Percentiles rank a stretch among this genome's conserved stretches.
These are phyloP conservation scores for Orientallactaga bullata DNA, from an alignment of 2,113 vertebrate genomes.

Conservation along the genomic window DNA sequence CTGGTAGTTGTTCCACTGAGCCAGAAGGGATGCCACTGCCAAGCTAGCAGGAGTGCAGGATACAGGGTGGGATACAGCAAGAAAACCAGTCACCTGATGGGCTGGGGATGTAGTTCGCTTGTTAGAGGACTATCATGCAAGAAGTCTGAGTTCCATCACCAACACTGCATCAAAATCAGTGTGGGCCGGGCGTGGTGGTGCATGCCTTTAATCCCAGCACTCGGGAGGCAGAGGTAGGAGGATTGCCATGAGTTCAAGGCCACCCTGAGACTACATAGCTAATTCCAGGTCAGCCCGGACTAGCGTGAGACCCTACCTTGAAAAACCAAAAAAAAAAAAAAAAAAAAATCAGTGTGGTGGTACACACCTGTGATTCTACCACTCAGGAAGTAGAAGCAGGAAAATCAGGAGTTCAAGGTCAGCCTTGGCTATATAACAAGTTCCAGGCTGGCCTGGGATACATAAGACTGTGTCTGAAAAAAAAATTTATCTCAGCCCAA, in stretches of 20 bases:
- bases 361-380: background rate
- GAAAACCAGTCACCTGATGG: conserved; percentile 65
- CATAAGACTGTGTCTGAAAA: background rate
- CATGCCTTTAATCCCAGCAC: too few relatives aligned
- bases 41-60: background rate
- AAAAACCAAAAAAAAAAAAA: too few relatives aligned
- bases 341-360: too few relatives aligned
- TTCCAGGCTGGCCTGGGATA: background rate
- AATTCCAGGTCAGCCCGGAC: too few relatives aligned
- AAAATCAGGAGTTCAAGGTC: background rate
- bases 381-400: background rate
- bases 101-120: too few relatives aligned
- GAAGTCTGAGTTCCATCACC: background rate
- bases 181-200: too few relatives aligned
- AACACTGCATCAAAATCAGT: too few relatives aligned
- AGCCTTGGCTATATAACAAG: background rate
- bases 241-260: too few relatives aligned
- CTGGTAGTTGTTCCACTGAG: background rate
- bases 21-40: background rate
- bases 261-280: too few relatives aligned
- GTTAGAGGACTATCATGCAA: background rate
- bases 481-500: conserved; percentile 72
- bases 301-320: too few relatives aligned
- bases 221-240: too few relatives aligned
- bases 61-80: background rate